Evolutionary conservation across 1,140 invertebrate genomes (phyloP).

Genomic region (Hyles vespertilio): DNA sequence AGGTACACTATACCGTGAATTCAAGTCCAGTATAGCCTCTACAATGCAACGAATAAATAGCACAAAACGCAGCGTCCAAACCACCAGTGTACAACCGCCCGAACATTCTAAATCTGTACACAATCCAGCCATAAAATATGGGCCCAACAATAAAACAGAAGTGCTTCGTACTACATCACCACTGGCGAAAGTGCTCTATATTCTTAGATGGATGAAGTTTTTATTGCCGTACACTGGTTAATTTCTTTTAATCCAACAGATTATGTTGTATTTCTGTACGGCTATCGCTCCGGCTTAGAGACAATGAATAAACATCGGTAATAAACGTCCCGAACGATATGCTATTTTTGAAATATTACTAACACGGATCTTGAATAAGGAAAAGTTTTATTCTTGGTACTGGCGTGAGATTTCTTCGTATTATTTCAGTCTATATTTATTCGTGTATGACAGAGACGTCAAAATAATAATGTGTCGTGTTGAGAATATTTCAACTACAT

Average conservation of each 20-base stretch:
- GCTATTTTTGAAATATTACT: too few relatives aligned
- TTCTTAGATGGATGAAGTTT: slow-evolving; percentile 59
- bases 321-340: too few relatives aligned
- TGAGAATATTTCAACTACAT: too few relatives aligned
- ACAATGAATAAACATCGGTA: slow-evolving; percentile 4
- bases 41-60: neutral
- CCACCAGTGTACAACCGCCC: slow-evolving; percentile 35
- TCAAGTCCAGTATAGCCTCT: too few relatives aligned
- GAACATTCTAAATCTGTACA: slow-evolving; percentile 68
- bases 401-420: too few relatives aligned
- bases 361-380: too few relatives aligned
- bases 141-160: slow-evolving; percentile 72
- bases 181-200: slow-evolving; percentile 59
- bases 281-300: neutral
- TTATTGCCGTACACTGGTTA: slow-evolving; percentile 43
- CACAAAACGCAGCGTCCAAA: slow-evolving; percentile 2
- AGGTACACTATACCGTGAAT: too few relatives aligned
- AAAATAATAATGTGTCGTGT: too few relatives aligned
- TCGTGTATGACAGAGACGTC: too few relatives aligned
- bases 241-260: slow-evolving; percentile 45
- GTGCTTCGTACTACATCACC: slow-evolving; percentile 55
- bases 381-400: too few relatives aligned
- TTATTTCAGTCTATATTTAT: too few relatives aligned
- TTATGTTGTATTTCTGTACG: slow-evolving; percentile 25
- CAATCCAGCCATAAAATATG: slow-evolving; percentile 73